These are phyloP conservation scores for Eupsilia transversa DNA, from an alignment of 2,888 invertebrate genomes.

Conservation along the genomic window DNA sequence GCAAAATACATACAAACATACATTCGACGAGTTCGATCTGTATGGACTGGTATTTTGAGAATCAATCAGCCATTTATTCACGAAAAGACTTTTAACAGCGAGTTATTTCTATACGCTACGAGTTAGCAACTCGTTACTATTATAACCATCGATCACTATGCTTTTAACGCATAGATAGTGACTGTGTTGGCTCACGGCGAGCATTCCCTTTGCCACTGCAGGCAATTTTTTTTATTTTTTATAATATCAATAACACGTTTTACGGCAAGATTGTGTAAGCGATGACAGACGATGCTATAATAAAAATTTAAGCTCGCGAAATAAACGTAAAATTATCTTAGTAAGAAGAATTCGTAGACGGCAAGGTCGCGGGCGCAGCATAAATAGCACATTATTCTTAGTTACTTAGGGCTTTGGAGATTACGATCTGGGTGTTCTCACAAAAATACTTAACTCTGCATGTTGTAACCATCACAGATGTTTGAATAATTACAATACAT, in stretches of 20 bases:
- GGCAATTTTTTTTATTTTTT: no score
- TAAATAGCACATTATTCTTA: slow-evolving; percentile 3
- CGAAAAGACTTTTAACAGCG: background rate
- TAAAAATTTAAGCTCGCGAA: slow-evolving; percentile 20
- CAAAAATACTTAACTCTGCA: slow-evolving; percentile 9
- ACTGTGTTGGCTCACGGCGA: slow-evolving; percentile 24
- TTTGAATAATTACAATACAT: slow-evolving; percentile 14
- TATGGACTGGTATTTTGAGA: no score
- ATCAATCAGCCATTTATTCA: background rate
- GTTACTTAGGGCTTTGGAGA: background rate
- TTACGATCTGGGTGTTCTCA: background rate
- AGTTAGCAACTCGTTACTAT: slow-evolving; percentile 34
- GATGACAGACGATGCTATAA: slow-evolving; percentile 36
- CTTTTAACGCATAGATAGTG: background rate
- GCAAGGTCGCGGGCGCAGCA: slow-evolving; percentile 20
- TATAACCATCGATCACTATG: no score
- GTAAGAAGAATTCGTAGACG: slow-evolving; percentile 1
- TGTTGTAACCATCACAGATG: slow-evolving; percentile 6
- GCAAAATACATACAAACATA: background rate
- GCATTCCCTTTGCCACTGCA: background rate
- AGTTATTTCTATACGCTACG: background rate
- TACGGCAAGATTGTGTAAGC: slow-evolving; percentile 13
- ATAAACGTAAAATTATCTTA: background rate
- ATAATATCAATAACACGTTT: slow-evolving; percentile 5
- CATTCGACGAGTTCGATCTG: background rate